A percentile compares a stretch with the other conserved stretches of the same genome.
These are phyloP conservation scores for Drosophila trapezifrons DNA, from an alignment of 1,140 invertebrate species.

Conservation along the genomic window DNA sequence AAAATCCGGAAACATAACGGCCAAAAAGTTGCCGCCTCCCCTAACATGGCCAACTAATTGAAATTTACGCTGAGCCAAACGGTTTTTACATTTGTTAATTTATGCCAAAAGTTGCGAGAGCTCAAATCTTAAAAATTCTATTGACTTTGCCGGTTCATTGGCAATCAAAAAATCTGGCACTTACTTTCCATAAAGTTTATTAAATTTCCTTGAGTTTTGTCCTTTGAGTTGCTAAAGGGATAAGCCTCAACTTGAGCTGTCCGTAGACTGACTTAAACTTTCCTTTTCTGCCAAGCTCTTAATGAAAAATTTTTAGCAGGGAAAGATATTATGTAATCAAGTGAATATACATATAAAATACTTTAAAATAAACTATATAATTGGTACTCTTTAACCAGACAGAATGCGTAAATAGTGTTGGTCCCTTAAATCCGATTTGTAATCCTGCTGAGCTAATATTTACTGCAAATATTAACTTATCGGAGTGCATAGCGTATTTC, in stretches of 20 bases:
- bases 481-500: slow-evolving; percentile 9
- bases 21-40: slow-evolving; percentile 43
- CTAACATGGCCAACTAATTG: slow-evolving; percentile 63
- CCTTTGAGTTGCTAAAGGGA: background rate
- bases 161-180: background rate
- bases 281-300: too few species aligned
- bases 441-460: slow-evolving; percentile 20
- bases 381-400: background rate
- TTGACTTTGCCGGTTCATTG: slow-evolving; percentile 15
- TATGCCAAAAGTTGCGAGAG: slow-evolving; percentile 14
- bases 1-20: slow-evolving; percentile 15
- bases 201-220: background rate
- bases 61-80: slow-evolving; percentile 70
- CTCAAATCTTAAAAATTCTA: slow-evolving; percentile 32
- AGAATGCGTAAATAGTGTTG: background rate
- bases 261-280: too few species aligned
- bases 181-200: slow-evolving; percentile 12
- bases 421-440: background rate
- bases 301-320: too few species aligned
- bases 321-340: too few species aligned
- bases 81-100: slow-evolving; percentile 36
- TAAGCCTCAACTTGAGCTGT: too few species aligned
- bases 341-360: background rate
- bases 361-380: background rate
- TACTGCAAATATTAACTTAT: slow-evolving; percentile 45